These are phyloP conservation scores for Ferrisia virgata DNA, from an alignment of 2,888 invertebrate species.

Conservation along the genomic window DNA sequence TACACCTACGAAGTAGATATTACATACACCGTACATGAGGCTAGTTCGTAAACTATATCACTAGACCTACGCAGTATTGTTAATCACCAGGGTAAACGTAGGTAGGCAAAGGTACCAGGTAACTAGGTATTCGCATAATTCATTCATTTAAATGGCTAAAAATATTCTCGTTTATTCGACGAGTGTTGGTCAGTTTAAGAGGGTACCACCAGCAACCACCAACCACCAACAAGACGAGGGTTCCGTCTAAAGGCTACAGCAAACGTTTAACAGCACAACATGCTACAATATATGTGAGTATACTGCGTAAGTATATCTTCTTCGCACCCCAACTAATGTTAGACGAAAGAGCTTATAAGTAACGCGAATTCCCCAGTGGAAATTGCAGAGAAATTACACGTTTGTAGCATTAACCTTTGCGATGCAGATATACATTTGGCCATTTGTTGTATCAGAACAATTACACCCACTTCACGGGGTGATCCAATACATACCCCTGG, in stretches of 20 bases:
- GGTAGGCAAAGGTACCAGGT: background rate
- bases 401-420: background rate
- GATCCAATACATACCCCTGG: too few species aligned
- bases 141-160: background rate
- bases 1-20: too few species aligned
- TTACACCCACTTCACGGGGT: background rate
- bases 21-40: too few species aligned
- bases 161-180: background rate
- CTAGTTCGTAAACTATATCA: too few species aligned
- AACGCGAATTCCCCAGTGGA: background rate
- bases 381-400: slow-evolving; percentile 2
- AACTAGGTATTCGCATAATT: too few species aligned
- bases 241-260: background rate
- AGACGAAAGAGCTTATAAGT: background rate
- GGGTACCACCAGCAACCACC: background rate
- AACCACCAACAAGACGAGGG: background rate
- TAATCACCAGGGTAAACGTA: background rate
- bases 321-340: background rate
- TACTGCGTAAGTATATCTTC: too few species aligned
- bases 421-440: background rate
- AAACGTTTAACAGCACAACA: background rate
- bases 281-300: too few species aligned
- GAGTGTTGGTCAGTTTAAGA: background rate
- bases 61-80: too few species aligned
- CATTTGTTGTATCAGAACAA: background rate